Evolutionary conservation across 2,888 invertebrate species (phyloP).

Genomic region (Habroteleia sp.): DNA sequence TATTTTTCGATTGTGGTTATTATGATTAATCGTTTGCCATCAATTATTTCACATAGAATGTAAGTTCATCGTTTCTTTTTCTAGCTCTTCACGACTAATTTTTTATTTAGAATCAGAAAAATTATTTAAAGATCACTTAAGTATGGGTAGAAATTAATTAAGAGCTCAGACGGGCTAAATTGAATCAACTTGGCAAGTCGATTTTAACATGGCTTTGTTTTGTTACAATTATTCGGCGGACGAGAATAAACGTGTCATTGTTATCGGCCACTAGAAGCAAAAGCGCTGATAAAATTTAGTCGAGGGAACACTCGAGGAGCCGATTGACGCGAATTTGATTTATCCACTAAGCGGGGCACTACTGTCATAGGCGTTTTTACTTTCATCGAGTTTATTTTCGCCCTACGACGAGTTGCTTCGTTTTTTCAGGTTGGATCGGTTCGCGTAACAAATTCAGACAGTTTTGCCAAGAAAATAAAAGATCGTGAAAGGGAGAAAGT

Average conservation of each 20-base stretch:
- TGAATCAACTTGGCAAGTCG: neutral
- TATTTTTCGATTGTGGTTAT: no score
- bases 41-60: no score
- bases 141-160: no score
- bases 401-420: conserved; percentile 1
- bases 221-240: conserved; percentile 11
- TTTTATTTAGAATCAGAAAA: no score
- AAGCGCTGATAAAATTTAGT: conserved; percentile 28
- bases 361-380: conserved; percentile 24
- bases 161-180: neutral
- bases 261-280: conserved; percentile 8
- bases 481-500: neutral
- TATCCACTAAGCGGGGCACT: conserved; percentile 16
- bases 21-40: no score
- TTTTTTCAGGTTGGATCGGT: conserved; percentile 1
- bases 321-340: conserved; percentile 47
- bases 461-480: neutral
- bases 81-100: no score
- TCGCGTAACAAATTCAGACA: neutral
- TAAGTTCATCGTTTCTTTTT: no score
- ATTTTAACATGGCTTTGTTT: conserved; percentile 7
- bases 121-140: no score
- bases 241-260: conserved; percentile 26
- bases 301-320: conserved; percentile 27
- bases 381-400: conserved; percentile 33